Percentiles rank a stretch among this genome's conserved stretches.
These are phyloP conservation scores for Oryzias dopingdopingensis DNA, from an alignment of 2,797 vertebrate genomes.

Conservation along the genomic window DNA sequence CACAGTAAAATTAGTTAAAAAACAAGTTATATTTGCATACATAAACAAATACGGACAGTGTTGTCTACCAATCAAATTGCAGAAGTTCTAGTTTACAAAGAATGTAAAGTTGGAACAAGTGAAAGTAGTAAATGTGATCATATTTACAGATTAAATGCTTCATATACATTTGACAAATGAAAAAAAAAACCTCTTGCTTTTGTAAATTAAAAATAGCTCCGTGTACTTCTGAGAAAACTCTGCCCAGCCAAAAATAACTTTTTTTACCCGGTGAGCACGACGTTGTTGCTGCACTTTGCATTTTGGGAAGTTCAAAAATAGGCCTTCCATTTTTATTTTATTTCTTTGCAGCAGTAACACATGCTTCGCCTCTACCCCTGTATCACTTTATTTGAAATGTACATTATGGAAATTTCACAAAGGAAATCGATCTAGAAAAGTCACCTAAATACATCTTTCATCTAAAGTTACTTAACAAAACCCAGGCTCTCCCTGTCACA, in stretches of 20 bases:
- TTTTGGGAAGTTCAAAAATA: constrained; percentile 76
- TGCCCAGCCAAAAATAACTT: constrained; percentile 48
- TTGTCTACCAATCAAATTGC: neutral
- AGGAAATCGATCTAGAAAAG: neutral
- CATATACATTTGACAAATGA: neutral
- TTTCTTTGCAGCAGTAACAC: constrained; percentile 51
- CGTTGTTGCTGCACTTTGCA: constrained; percentile 40
- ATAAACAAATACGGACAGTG: neutral
- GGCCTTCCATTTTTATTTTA: constrained; percentile 52
- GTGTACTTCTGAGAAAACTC: constrained; percentile 54
- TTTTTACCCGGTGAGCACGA: constrained; percentile 30
- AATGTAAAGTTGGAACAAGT: neutral
- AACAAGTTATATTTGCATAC: neutral
- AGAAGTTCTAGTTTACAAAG: neutral
- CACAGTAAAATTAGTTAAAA: too few species aligned
- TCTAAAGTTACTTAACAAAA: neutral
- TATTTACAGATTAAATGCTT: neutral
- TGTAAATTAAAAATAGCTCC: constrained; percentile 27
- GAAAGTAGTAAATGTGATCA: neutral
- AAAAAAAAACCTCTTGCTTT: neutral
- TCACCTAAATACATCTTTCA: neutral
- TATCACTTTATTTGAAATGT: constrained; percentile 5
- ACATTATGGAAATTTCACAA: neutral
- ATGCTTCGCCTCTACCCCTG: constrained; percentile 28
- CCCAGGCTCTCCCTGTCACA: neutral